A percentile compares a stretch with the other conserved stretches of the same genome.
phyloP scores from a whole-genome alignment of 2,113 vertebrate genomes.

The Stegostoma tigrinum region DNA sequence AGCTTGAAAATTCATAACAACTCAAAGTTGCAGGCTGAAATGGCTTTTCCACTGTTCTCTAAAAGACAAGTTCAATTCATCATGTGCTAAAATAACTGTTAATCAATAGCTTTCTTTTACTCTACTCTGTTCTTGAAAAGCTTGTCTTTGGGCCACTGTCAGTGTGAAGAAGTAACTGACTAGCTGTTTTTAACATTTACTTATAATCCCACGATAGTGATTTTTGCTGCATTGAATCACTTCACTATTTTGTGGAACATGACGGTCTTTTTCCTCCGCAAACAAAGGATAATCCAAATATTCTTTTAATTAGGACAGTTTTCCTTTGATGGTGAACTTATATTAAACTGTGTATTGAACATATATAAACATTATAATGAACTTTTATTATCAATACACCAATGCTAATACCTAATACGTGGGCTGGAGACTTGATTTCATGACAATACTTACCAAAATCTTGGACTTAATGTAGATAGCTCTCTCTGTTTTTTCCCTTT shows the following conservation, averaged over 20 bases:
- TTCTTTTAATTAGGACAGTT: neutral
- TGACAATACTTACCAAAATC: neutral
- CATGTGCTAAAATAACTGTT: neutral
- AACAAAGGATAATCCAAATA: neutral
- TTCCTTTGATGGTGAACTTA: neutral
- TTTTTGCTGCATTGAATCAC: neutral
- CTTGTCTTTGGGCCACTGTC: neutral
- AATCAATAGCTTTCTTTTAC: neutral
- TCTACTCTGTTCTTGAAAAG: neutral
- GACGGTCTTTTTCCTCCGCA: neutral
- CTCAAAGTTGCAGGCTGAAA: neutral
- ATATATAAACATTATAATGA: too few relatives aligned
- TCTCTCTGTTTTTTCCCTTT: neutral
- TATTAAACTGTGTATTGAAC: too few relatives aligned
- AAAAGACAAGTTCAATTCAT: neutral
- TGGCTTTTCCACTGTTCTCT: neutral
- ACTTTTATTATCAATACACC: too few relatives aligned
- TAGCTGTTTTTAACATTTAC: neutral
- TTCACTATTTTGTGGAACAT: neutral
- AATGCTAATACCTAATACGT: neutral
- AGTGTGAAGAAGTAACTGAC: neutral
- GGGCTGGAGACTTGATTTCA: neutral
- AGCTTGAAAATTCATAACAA: neutral
- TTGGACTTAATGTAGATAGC: neutral
- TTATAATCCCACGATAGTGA: neutral